A percentile compares a stretch with the other conserved stretches of the same genome.
These are phyloP conservation scores for Ylistrum balloti DNA, from an alignment of 1,140 invertebrate genomes.

Conservation along the genomic window DNA sequence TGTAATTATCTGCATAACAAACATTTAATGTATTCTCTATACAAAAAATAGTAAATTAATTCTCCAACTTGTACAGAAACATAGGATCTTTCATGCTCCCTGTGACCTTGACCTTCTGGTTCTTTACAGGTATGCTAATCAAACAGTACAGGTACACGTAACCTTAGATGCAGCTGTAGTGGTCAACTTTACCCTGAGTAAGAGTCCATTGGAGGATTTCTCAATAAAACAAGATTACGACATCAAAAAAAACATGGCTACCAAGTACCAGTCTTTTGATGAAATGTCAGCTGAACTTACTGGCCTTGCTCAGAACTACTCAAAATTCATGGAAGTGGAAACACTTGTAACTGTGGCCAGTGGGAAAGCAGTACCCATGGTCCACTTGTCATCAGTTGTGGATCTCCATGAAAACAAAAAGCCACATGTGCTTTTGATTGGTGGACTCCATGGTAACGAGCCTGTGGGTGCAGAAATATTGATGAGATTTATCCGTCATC, in stretches of 20 bases:
- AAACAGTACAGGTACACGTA: slow-evolving; percentile 83
- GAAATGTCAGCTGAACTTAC: slow-evolving; percentile 84
- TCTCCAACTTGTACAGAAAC: too few species aligned
- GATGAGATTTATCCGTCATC: slow-evolving; percentile 91
- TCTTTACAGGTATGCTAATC: slow-evolving; percentile 85
- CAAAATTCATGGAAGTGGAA: slow-evolving; percentile 85
- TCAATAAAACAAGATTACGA: slow-evolving; percentile 89
- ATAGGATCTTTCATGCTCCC: too few species aligned
- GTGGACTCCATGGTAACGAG: slow-evolving; percentile 92
- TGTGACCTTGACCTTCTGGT: background rate
- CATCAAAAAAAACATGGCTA: slow-evolving; percentile 83
- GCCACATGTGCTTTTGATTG: slow-evolving; percentile 89
- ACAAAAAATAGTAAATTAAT: too few species aligned
- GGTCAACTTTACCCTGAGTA: slow-evolving; percentile 91
- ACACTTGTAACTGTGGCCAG: slow-evolving; percentile 85
- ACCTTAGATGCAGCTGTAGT: slow-evolving; percentile 85
- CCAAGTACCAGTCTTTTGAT: slow-evolving; percentile 65
- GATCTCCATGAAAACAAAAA: slow-evolving; percentile 64
- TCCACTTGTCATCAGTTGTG: slow-evolving; percentile 68
- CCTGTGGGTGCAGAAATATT: slow-evolving; percentile 92
- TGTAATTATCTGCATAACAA: too few species aligned
- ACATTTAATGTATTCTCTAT: too few species aligned
- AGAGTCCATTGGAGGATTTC: slow-evolving; percentile 90
- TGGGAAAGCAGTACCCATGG: slow-evolving; percentile 81
- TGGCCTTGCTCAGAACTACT: slow-evolving; percentile 86